Base-by-base conservation (phyloP, 2,797 vertebrate genomes). In the Acanthurus tractus region DNA sequence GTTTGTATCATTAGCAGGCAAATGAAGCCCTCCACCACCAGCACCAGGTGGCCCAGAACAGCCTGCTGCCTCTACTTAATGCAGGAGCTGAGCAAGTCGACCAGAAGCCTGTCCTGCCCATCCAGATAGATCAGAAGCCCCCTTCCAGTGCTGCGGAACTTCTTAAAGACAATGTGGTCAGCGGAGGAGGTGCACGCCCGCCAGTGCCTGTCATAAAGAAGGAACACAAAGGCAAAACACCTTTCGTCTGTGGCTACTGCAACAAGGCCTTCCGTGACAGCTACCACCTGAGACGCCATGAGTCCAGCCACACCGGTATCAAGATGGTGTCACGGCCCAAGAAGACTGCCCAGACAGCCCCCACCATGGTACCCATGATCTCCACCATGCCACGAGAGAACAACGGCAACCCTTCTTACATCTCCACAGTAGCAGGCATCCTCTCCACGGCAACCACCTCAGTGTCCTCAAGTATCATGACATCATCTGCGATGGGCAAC, bases 191-290 rank as follows among this genome's bases (percentile, higher is more conserved):
- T 1, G 78, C 6, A 3, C 64, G 93, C 79, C 67, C 80, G 12
- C 93, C 78, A 0, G 63, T 95, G 90, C 86, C 89, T 18, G 96
- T 97, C 87, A 96, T 98, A 88, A 99, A 99, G 94, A 99, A 99
- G 91, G 98, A 99, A 91, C 95, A 95, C 85, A 99, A 99, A 91
- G 96, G 96, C 90, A 99, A 99, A 93, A 99, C 98, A 54, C 98
- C 98, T 22, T 99, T 99, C 88, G 96, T 99, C 90, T 99, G 98
- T 46, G 97, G 97, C 86, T 99, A 99, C 94, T 99, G 98, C 94
- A 99, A 97, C 96, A 99, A 99, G 96, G 98, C 98, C 85, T 99
- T 99, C 94, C 97, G 98, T 44, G 98, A 99, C 95, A 99, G 98
- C 95, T 99, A 99, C 95, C 98, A 99, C 94, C 95, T 99, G 93